Percentiles rank a stretch among this genome's conserved stretches.
Evolutionary conservation across 2,113 vertebrate species (phyloP).

Genomic region (Elephas maximus): DNA sequence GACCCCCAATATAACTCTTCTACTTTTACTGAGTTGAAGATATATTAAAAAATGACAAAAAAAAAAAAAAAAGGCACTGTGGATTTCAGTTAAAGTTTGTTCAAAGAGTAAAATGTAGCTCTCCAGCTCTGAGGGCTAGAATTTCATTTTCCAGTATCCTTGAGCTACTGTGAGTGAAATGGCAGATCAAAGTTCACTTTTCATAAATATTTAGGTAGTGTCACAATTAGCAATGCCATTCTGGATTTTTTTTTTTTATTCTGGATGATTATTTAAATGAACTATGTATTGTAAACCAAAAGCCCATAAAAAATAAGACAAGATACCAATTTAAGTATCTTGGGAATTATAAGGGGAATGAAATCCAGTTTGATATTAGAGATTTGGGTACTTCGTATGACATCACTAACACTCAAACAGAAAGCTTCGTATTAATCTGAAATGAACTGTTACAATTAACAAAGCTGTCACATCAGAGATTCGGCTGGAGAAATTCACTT

Average conservation of each 20-base stretch:
- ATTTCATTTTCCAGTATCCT: slow-evolving; percentile 45
- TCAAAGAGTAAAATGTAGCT: slow-evolving; percentile 39
- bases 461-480: background rate
- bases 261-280: slow-evolving; percentile 47
- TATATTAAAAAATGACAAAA: background rate
- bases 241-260: background rate
- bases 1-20: background rate
- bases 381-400: background rate
- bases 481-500: background rate
- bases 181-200: slow-evolving; percentile 72
- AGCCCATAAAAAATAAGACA: slow-evolving; percentile 54
- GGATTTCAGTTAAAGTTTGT: background rate
- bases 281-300: background rate
- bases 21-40: slow-evolving; percentile 22
- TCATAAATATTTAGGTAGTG: slow-evolving; percentile 84
- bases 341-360: background rate
- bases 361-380: background rate
- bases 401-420: background rate
- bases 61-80: background rate
- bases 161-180: slow-evolving; percentile 67
- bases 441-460: slow-evolving; percentile 18
- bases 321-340: background rate
- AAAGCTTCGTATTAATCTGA: slow-evolving; percentile 43
- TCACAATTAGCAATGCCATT: slow-evolving; percentile 62
- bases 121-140: slow-evolving; percentile 68